Conservation (phyloP, 2,888 invertebrate genomes). For the Oegoconia quadripuncta region DNA sequence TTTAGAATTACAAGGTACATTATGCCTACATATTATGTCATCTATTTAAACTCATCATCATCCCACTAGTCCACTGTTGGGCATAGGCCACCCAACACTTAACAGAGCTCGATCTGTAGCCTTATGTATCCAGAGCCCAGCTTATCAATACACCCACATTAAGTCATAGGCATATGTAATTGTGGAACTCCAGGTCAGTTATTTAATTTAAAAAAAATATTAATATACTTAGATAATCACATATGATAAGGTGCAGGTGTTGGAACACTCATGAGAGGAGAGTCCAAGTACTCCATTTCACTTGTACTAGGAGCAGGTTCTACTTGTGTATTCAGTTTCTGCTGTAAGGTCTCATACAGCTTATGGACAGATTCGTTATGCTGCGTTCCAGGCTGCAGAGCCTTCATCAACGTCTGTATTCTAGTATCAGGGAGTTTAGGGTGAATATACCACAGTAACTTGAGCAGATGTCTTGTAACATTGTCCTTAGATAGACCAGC, state of each 20-base stretch:
- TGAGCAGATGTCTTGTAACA: slow-evolving; percentile 93
- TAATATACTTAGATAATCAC: slow-evolving; percentile 33
- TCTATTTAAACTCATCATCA: too few relatives aligned
- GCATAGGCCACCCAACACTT: too few relatives aligned
- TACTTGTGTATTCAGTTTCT: slow-evolving; percentile 86
- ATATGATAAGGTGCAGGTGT: slow-evolving; percentile 87
- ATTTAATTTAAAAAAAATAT: slow-evolving; percentile 10
- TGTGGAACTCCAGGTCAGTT: too few relatives aligned
- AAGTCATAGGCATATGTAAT: too few relatives aligned
- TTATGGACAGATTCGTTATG: slow-evolving; percentile 92
- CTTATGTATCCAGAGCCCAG: too few relatives aligned
- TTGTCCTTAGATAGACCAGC: slow-evolving; percentile 93
- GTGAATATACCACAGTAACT: slow-evolving; percentile 94
- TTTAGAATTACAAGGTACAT: too few relatives aligned
- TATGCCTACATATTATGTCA: too few relatives aligned
- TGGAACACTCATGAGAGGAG: slow-evolving; percentile 91
- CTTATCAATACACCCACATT: too few relatives aligned
- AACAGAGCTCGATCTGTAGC: too few relatives aligned
- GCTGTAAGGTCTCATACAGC: slow-evolving; percentile 86
- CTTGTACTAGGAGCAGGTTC: slow-evolving; percentile 81
- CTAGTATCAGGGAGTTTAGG: slow-evolving; percentile 89
- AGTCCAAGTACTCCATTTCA: slow-evolving; percentile 87
- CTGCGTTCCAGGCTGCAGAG: slow-evolving; percentile 86
- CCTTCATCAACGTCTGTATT: slow-evolving; percentile 89
- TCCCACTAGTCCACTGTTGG: too few relatives aligned